Evolutionary conservation across 2,113 vertebrate genomes (phyloP).

Genomic region (Carassius gibelio): DNA sequence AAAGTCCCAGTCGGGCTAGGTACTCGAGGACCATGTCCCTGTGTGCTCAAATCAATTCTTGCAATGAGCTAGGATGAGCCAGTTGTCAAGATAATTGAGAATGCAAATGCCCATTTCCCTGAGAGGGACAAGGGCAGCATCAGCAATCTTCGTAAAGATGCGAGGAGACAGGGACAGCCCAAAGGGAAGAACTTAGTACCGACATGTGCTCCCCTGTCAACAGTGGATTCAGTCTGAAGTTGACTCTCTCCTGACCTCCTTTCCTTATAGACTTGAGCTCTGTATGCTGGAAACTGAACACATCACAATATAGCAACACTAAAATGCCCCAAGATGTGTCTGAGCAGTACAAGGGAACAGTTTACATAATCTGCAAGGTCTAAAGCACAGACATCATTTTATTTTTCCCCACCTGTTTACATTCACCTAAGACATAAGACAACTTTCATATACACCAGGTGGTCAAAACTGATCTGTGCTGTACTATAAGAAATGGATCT

Average conservation of each 20-base stretch:
- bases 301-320: background rate
- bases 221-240: background rate
- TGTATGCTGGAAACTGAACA: background rate
- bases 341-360: background rate
- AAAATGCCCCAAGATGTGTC: background rate
- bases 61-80: too few relatives aligned
- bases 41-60: too few relatives aligned
- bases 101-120: too few relatives aligned
- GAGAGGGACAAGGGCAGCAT: too few relatives aligned
- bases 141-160: too few relatives aligned
- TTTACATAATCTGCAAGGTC: background rate
- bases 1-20: too few relatives aligned
- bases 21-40: too few relatives aligned
- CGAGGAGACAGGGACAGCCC: too few relatives aligned
- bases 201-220: background rate
- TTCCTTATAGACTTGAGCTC: background rate
- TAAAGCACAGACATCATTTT: background rate
- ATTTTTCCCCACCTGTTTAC: background rate
- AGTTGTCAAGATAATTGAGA: too few relatives aligned
- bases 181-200: too few relatives aligned
- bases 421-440: background rate
- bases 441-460: background rate
- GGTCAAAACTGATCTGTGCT: background rate
- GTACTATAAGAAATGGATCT: background rate
- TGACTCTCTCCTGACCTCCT: background rate